A percentile compares a stretch with the other conserved stretches of the same genome.
Evolutionary conservation across 2,797 vertebrate genomes (phyloP).

Genomic region (Chiroxiphia lanceolata): DNA sequence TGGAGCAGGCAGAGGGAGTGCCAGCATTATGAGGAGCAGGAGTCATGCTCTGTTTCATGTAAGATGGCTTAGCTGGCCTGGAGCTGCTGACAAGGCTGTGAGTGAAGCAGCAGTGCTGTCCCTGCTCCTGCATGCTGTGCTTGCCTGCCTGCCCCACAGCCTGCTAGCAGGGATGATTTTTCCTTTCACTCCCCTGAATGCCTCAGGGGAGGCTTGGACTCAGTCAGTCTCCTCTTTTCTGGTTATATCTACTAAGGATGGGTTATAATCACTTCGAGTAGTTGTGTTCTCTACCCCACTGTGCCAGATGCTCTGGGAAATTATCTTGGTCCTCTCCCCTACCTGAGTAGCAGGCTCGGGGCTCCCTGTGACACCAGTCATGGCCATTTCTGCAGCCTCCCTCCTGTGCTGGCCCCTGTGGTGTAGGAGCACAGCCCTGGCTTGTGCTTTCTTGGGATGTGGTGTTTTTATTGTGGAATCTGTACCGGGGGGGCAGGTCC

Average conservation of each 20-base stretch:
- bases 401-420: neutral
- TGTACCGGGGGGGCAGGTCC: no score
- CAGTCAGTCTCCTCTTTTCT: neutral
- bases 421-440: neutral
- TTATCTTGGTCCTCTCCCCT: neutral
- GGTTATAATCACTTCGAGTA: neutral
- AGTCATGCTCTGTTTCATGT: rapidly evolving
- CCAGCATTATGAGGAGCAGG: neutral
- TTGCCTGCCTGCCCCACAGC: neutral
- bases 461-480: neutral
- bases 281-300: neutral
- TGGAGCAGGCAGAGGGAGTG: neutral
- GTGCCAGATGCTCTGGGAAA: neutral
- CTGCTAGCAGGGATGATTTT: neutral
- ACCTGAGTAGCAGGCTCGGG: rapidly evolving
- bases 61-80: neutral
- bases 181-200: neutral
- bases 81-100: neutral
- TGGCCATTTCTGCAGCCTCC: neutral
- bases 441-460: rapidly evolving
- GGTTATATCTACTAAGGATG: neutral
- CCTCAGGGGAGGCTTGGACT: neutral
- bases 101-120: neutral
- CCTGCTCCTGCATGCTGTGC: neutral
- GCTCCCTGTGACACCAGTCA: neutral